Evolutionary conservation across 2,888 invertebrate species (phyloP), one percentile per base, ranked within the genome.

Genomic region (Branchellion lobata): DNA sequence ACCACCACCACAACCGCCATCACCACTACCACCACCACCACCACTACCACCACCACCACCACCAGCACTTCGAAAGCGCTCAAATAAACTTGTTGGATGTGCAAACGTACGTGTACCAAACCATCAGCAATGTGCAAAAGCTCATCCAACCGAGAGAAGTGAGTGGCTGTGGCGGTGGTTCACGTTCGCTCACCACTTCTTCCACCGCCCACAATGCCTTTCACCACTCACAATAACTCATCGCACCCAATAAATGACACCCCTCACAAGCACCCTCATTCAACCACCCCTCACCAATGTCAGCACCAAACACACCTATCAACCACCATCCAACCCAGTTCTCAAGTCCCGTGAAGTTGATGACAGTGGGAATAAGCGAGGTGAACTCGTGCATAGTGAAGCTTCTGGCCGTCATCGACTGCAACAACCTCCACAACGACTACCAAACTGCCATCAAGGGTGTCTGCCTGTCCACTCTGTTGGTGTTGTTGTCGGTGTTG

Each of bases 401-500:
- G 40, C 31, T 77, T 18, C 31, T 77, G 0, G 77, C 77, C n/a
- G 24, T 77, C 53, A 77, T 24, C 11, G 77, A 77, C 33, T 77
- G 77, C 40, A 34, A 53, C 65, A 77, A 61, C 31, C 61, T 77
- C 31, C 47, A 77, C 40, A 77, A 77, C 11, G 65, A 65, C 31
- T 77, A 77, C 27, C 53, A 77, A 24, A 31, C 53, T 33, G 33
- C 31, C n/a, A 65, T 77, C 34, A 33, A 34, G 18, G 77, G 77
- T 2, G 57, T 77, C n/a, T 77, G 77, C 29, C 53, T 65, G 5
- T 21, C 40, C 1, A 57, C 53, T 34, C 36, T 77, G 77, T 77
- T n/a, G 33, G 75, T n/a, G n/a, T n/a, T n/a, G 27, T 24, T 34
- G n/a, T 21, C 40, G 73, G 34, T 73, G 2, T 24, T 24, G n/a